Base-by-base conservation (phyloP, 2,797 vertebrate species). In the Hyperoplus lanceolatus region DNA sequence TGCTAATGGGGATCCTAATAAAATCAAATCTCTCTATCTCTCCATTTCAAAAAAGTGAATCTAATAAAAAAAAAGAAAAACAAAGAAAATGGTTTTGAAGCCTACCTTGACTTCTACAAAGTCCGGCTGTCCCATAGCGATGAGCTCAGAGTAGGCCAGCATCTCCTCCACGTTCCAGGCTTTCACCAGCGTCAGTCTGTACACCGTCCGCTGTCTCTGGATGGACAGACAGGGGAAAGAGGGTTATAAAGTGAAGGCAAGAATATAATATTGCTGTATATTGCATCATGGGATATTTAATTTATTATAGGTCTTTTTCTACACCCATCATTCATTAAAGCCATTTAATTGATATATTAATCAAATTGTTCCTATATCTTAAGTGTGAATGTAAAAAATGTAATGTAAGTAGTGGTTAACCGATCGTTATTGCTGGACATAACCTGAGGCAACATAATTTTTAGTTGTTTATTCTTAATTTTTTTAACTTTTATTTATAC, bases 41-140 rank as follows among this genome's bases (percentile, higher is more conserved):
- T n/a, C 29, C 29, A 29, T 29, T 29, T 29, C 29, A 29, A n/a
- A n/a, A n/a, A n/a, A n/a, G n/a, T n/a, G n/a, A n/a, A n/a, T n/a
- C n/a, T n/a, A n/a, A n/a, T 29, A 29, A 29, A 29, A 29, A 29
- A 16, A 41, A 41, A 16, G 0, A 41, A 8, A 15, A 4, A 21
- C 11, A 10, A 18, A 21, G 7, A 0, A 18, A 0, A 12, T 8
- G 39, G 4, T 36, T 41, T 11, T 39, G 58, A 55, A 7, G 10
- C 83, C n/a, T 90, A 99, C 98, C 97, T 99, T 99, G 69, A 99
- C 96, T 86, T 99, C 97, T 0, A 99, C 95, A 88, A 99, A 99
- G 94, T 99, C 98, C 0, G 97, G 97, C 51, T 93, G 96, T 5
- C 97, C 97, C 0, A 99, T 75, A 61, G 96, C 86, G 11, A 99